Evolutionary conservation across 2,888 invertebrate species (phyloP).

Genomic region (Labia minor): DNA sequence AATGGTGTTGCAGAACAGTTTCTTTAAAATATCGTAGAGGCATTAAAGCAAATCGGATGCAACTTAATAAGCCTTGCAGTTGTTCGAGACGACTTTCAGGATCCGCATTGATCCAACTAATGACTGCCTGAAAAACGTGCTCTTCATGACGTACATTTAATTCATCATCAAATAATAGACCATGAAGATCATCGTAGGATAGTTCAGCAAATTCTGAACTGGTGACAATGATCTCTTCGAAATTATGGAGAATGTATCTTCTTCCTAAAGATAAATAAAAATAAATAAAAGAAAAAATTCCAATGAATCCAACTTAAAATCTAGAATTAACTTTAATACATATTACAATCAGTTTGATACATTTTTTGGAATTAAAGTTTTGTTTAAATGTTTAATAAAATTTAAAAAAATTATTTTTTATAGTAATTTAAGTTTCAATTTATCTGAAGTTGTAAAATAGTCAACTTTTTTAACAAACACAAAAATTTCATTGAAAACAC

Average conservation of each 20-base stretch:
- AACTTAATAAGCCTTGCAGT: slow-evolving; percentile 50
- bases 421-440: too few relatives aligned
- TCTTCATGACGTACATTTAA: slow-evolving; percentile 63
- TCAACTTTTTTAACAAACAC: too few relatives aligned
- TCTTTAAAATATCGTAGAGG: slow-evolving; percentile 46
- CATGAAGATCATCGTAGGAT: slow-evolving; percentile 48
- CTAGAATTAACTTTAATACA: too few relatives aligned
- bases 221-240: slow-evolving; percentile 45
- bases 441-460: too few relatives aligned
- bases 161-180: slow-evolving; percentile 56
- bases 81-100: slow-evolving; percentile 42
- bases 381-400: too few relatives aligned
- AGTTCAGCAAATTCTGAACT: slow-evolving; percentile 50
- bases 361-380: too few relatives aligned
- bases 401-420: too few relatives aligned
- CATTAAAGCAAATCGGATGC: slow-evolving; percentile 56
- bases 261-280: slow-evolving; percentile 36
- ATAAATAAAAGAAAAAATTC: too few relatives aligned
- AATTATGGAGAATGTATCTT: slow-evolving; percentile 46
- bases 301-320: too few relatives aligned
- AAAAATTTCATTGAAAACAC: too few relatives aligned
- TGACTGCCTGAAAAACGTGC: slow-evolving; percentile 60
- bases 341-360: too few relatives aligned
- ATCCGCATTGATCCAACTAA: slow-evolving; percentile 57
- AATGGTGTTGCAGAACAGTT: slow-evolving; percentile 27